These are phyloP conservation scores for Euschistus heros DNA, from an alignment of 1,140 invertebrate species.

Conservation along the genomic window DNA sequence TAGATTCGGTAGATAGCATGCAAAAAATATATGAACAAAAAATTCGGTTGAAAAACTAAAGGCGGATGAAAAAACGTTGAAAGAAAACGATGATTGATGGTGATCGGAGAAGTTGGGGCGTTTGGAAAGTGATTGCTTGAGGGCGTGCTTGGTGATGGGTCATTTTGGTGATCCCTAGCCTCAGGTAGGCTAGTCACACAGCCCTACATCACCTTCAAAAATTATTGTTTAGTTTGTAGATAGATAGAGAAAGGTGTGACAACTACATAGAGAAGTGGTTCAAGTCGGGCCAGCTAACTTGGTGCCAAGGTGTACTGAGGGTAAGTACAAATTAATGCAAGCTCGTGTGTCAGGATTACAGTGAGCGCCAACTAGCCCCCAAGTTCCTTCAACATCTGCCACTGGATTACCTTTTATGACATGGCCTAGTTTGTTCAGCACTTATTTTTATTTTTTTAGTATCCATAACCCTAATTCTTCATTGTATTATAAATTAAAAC, in stretches of 20 bases:
- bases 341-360: slow-evolving; percentile 3
- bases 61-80: background rate
- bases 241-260: slow-evolving; percentile 18
- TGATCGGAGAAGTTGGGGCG: background rate
- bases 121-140: background rate
- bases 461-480: too few relatives aligned
- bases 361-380: too few relatives aligned
- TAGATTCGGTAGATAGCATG: too few relatives aligned
- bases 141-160: slow-evolving; percentile 1
- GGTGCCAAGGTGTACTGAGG: slow-evolving; percentile 8
- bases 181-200: background rate
- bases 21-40: too few relatives aligned
- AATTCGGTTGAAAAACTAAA: background rate
- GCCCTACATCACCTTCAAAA: slow-evolving; percentile 8
- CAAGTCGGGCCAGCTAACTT: slow-evolving; percentile 19
- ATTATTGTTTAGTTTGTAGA: background rate
- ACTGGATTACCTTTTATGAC: too few relatives aligned
- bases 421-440: too few relatives aligned
- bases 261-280: slow-evolving; percentile 25
- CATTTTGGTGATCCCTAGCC: too few relatives aligned
- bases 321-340: background rate
- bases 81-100: background rate
- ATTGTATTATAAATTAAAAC: too few relatives aligned
- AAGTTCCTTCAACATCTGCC: too few relatives aligned
- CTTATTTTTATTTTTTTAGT: too few relatives aligned